These are phyloP conservation scores for Hedya salicella DNA, from an alignment of 2,888 invertebrate genomes.

Conservation along the genomic window DNA sequence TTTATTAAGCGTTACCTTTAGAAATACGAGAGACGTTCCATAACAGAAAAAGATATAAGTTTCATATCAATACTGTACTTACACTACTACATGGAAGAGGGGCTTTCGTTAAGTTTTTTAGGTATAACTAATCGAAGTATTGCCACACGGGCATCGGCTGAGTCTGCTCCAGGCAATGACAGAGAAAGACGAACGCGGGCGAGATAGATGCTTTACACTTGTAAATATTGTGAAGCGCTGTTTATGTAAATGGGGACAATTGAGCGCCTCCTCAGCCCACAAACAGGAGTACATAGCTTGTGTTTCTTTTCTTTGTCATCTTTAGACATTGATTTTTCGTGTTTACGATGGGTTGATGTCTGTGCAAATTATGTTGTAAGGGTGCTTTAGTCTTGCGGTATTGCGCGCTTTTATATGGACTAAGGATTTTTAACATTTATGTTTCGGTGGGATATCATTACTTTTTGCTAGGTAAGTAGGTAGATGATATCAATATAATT, in stretches of 20 bases:
- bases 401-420: not conserved
- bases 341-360: not conserved
- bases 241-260: slow-evolving; percentile 44
- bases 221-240: slow-evolving; percentile 43
- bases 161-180: slow-evolving; percentile 42
- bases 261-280: slow-evolving; percentile 36
- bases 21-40: no score
- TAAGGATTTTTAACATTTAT: no score
- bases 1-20: no score
- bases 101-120: no score
- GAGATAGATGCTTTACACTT: slow-evolving; percentile 39
- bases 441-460: no score
- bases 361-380: not conserved
- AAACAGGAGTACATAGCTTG: slow-evolving; percentile 38
- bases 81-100: no score
- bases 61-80: no score
- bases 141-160: not conserved
- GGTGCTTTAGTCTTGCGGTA: not conserved
- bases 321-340: slow-evolving; percentile 38
- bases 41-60: no score
- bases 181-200: slow-evolving; percentile 36
- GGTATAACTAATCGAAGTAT: slow-evolving; percentile 17
- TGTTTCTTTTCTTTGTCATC: slow-evolving; percentile 31
- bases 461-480: no score
- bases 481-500: no score